Conservation (phyloP, 1,140 invertebrate genomes). For the Saccostrea echinata region DNA sequence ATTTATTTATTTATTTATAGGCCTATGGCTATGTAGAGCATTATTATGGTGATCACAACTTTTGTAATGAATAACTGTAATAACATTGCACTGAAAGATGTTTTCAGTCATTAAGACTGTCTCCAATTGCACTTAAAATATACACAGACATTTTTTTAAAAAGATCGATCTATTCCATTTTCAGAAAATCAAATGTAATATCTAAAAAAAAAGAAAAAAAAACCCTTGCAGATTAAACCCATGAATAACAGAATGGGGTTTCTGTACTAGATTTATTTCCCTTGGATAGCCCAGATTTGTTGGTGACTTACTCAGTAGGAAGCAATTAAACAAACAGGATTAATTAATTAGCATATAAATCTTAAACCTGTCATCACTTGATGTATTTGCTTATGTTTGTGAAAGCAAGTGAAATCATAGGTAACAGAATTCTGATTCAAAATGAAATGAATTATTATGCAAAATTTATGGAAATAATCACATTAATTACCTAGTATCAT, state of each 20-base stretch:
- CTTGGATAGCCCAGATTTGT: background rate
- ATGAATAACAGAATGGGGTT: background rate
- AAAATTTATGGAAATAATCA: constrained; percentile 10
- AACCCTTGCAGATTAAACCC: too few relatives aligned
- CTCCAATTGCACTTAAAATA: too few relatives aligned
- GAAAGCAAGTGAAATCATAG: background rate
- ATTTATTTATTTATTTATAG: too few relatives aligned
- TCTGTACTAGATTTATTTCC: background rate
- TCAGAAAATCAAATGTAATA: too few relatives aligned
- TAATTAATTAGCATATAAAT: constrained; percentile 1
- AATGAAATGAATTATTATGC: constrained; percentile 4
- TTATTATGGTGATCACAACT: too few relatives aligned
- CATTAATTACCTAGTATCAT: background rate
- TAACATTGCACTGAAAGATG: too few relatives aligned
- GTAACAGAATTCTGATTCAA: background rate
- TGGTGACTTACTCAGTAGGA: background rate
- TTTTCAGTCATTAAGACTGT: too few relatives aligned
- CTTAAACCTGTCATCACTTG: background rate
- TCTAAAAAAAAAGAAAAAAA: too few relatives aligned
- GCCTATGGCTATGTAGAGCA: too few relatives aligned
- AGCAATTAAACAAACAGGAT: constrained; percentile 6
- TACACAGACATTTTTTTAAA: too few relatives aligned
- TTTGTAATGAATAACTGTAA: too few relatives aligned
- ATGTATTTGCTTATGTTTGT: background rate
- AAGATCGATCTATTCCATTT: too few relatives aligned